Evolutionary conservation across 2,113 vertebrate genomes (phyloP).

Genomic region (Zosterops japonicus): DNA sequence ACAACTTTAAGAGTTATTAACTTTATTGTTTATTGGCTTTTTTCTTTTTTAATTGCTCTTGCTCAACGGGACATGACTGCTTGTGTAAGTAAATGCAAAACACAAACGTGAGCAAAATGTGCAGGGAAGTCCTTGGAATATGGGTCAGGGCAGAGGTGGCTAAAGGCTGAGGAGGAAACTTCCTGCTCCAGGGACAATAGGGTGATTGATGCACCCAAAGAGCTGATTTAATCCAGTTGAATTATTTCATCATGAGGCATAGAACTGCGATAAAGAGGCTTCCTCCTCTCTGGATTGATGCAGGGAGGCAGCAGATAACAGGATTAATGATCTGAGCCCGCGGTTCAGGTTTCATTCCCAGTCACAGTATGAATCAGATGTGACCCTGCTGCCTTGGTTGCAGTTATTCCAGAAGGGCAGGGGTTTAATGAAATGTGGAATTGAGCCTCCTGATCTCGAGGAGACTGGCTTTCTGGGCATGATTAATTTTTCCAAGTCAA

Average conservation of each 20-base stretch:
- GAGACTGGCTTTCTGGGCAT: slow-evolving; percentile 14
- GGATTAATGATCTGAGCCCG: slow-evolving; percentile 53
- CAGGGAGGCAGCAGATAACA: slow-evolving; percentile 64
- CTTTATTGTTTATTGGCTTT: background rate
- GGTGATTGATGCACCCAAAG: slow-evolving; percentile 37
- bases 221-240: slow-evolving; percentile 55
- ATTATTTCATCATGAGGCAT: slow-evolving; percentile 57
- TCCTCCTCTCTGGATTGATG: slow-evolving; percentile 50
- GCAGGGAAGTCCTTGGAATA: slow-evolving; percentile 56
- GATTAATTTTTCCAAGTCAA: slow-evolving; percentile 52
- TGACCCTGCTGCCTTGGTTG: slow-evolving; percentile 34
- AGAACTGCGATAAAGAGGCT: slow-evolving; percentile 33
- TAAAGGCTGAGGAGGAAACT: slow-evolving; percentile 45
- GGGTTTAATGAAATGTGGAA: slow-evolving; percentile 51
- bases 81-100: background rate
- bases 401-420: slow-evolving; percentile 40
- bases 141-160: slow-evolving; percentile 54
- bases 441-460: slow-evolving; percentile 44
- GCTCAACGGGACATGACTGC: background rate
- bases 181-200: slow-evolving; percentile 56
- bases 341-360: slow-evolving; percentile 26
- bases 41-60: background rate
- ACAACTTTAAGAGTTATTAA: background rate
- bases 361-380: slow-evolving; percentile 34
- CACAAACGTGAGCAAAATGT: background rate